Evolutionary conservation across 2,113 vertebrate genomes (phyloP).

Genomic region (Poeciliopsis prolifica): DNA sequence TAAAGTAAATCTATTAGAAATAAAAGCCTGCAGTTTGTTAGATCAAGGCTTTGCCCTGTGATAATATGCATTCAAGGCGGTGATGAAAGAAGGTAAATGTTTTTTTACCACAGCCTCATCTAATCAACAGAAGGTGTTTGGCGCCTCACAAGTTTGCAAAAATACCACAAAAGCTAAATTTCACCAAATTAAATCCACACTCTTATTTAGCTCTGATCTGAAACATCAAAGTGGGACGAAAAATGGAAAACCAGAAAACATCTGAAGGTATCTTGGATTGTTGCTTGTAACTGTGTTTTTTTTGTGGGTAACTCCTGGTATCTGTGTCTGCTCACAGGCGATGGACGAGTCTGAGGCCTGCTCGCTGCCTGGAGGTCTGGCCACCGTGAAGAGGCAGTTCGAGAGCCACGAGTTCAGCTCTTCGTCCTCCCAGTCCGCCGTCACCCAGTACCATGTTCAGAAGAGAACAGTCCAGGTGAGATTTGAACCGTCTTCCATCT

Average conservation of each 20-base stretch:
- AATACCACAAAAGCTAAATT: too few species aligned
- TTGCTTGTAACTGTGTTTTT: neutral
- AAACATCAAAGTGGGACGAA: too few species aligned
- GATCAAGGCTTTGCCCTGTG: neutral
- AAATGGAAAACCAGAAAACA: too few species aligned
- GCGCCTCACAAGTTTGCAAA: too few species aligned
- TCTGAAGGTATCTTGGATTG: too few species aligned
- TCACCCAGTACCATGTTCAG: constrained; percentile 83
- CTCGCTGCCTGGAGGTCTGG: constrained; percentile 89
- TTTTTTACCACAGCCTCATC: neutral
- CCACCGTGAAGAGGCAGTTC: constrained; percentile 92
- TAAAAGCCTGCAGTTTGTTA: neutral
- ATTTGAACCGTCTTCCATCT: too few species aligned
- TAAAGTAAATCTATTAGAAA: neutral
- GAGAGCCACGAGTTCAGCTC: constrained; percentile 84
- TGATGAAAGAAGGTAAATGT: neutral
- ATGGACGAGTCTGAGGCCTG: constrained; percentile 86
- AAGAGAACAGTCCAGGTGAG: constrained; percentile 87
- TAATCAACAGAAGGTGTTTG: neutral
- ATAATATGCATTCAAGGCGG: neutral
- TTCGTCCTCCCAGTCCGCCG: constrained; percentile 74
- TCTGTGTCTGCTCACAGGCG: constrained; percentile 67
- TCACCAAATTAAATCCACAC: too few species aligned
- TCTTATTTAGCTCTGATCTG: too few species aligned
- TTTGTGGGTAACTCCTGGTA: neutral